These are phyloP conservation scores for Drosophila watanabei DNA, from an alignment of 1,140 invertebrate genomes.

Conservation along the genomic window DNA sequence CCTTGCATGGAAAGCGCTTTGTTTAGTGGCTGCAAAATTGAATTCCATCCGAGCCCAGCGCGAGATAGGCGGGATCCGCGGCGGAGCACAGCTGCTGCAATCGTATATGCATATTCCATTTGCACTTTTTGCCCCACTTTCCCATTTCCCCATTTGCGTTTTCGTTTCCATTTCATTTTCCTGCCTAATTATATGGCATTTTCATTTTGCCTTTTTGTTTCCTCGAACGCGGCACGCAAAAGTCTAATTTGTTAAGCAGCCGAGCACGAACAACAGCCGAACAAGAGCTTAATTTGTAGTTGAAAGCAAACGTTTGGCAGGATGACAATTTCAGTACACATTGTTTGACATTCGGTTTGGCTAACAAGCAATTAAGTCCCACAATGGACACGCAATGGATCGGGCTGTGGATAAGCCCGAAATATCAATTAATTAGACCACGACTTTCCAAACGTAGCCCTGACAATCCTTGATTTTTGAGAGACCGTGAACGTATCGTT, in stretches of 20 bases:
- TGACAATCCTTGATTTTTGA: slow-evolving; percentile 9
- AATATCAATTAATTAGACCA: slow-evolving; percentile 70
- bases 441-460: background rate
- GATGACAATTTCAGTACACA: slow-evolving; percentile 70
- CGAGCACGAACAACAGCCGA: slow-evolving; percentile 46
- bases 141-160: slow-evolving; percentile 12
- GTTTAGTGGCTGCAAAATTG: slow-evolving; percentile 44
- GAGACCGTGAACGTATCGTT: background rate
- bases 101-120: slow-evolving; percentile 35
- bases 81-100: slow-evolving; percentile 32
- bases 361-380: slow-evolving; percentile 73
- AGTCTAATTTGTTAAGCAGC: slow-evolving; percentile 73
- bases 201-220: slow-evolving; percentile 51
- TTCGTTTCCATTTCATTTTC: slow-evolving; percentile 29
- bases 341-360: slow-evolving; percentile 69
- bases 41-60: slow-evolving; percentile 31
- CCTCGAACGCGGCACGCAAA: slow-evolving; percentile 66
- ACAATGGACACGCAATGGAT: slow-evolving; percentile 63
- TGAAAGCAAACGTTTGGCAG: slow-evolving; percentile 72
- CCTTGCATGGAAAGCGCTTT: slow-evolving; percentile 29
- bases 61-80: slow-evolving; percentile 15
- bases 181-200: slow-evolving; percentile 39
- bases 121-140: slow-evolving; percentile 43
- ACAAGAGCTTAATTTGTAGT: slow-evolving; percentile 73
- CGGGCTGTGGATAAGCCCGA: slow-evolving; percentile 24